Percentiles rank a stretch among this genome's conserved stretches.
Evolutionary conservation across 2,888 invertebrate species (phyloP).

Genomic region (Philhelius pedissequus): DNA sequence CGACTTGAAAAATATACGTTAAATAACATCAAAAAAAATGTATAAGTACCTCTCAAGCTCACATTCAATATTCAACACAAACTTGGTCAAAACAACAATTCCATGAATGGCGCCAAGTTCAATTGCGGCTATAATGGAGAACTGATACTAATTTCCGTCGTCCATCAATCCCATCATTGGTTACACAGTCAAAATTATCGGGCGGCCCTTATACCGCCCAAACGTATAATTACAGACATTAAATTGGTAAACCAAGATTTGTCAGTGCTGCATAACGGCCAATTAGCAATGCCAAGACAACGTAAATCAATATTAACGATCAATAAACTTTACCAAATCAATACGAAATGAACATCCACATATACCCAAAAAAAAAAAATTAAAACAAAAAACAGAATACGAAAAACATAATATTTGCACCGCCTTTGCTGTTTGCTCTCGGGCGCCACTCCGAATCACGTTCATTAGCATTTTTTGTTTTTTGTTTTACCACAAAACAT

Average conservation of each 20-base stretch:
- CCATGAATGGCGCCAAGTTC: slow-evolving; percentile 10
- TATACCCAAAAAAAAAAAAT: background rate
- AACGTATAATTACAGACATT: slow-evolving; percentile 15
- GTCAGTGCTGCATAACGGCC: slow-evolving; percentile 48
- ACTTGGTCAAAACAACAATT: background rate
- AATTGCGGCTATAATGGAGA: background rate
- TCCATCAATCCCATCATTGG: background rate
- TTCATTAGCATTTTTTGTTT: slow-evolving; percentile 35
- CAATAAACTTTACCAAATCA: slow-evolving; percentile 48
- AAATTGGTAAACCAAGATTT: slow-evolving; percentile 23
- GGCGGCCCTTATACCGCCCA: slow-evolving; percentile 13
- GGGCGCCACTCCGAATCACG: slow-evolving; percentile 52
- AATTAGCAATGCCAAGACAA: slow-evolving; percentile 43
- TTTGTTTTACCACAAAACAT: slow-evolving; percentile 31
- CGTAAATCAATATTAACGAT: slow-evolving; percentile 55
- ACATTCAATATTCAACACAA: background rate
- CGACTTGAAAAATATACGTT: background rate
- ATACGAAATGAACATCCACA: background rate
- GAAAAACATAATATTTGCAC: slow-evolving; percentile 53
- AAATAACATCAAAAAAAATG: background rate
- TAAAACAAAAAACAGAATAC: slow-evolving; percentile 1
- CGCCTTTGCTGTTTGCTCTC: slow-evolving; percentile 56
- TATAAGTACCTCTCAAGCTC: background rate
- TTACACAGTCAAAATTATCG: slow-evolving; percentile 11
- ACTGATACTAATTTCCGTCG: background rate